These are phyloP conservation scores for Caenorhabditis wallacei DNA, from an alignment of 2,888 invertebrate species.

Conservation along the genomic window DNA sequence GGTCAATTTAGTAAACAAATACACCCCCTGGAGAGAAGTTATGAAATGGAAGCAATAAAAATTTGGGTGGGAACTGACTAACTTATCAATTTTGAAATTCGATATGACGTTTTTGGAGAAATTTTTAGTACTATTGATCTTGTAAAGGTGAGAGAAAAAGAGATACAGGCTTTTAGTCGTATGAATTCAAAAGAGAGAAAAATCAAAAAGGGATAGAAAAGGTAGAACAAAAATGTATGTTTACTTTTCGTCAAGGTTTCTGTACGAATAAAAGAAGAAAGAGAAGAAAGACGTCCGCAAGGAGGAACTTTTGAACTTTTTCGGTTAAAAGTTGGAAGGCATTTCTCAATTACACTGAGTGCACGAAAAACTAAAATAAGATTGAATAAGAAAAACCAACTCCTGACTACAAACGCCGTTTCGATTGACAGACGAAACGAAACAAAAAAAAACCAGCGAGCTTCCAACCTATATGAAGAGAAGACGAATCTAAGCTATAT, in stretches of 20 bases:
- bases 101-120: not conserved
- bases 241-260: constrained; percentile 19
- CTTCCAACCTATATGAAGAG: constrained; percentile 25
- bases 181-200: not conserved
- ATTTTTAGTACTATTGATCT: too few species aligned
- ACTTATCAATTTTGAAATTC: not conserved
- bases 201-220: too few species aligned
- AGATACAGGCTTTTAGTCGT: not conserved
- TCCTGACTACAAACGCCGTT: not conserved
- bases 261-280: not conserved
- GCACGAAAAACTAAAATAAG: constrained; percentile 4
- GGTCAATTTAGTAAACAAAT: constrained; percentile 33
- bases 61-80: not conserved
- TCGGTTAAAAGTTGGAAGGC: not conserved
- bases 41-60: constrained; percentile 14
- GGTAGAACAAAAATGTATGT: constrained; percentile 6
- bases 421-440: not conserved
- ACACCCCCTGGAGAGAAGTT: not conserved
- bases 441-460: constrained; percentile 7
- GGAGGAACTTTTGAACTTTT: constrained; percentile 5
- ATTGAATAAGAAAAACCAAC: not conserved
- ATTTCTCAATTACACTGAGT: constrained; percentile 26
- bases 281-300: not conserved
- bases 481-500: constrained; percentile 42
- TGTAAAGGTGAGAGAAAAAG: too few species aligned